A percentile compares a stretch with the other conserved stretches of the same genome.
These are phyloP conservation scores for Collichthys lucidus DNA, from an alignment of 2,113 vertebrate species.

Conservation along the genomic window DNA sequence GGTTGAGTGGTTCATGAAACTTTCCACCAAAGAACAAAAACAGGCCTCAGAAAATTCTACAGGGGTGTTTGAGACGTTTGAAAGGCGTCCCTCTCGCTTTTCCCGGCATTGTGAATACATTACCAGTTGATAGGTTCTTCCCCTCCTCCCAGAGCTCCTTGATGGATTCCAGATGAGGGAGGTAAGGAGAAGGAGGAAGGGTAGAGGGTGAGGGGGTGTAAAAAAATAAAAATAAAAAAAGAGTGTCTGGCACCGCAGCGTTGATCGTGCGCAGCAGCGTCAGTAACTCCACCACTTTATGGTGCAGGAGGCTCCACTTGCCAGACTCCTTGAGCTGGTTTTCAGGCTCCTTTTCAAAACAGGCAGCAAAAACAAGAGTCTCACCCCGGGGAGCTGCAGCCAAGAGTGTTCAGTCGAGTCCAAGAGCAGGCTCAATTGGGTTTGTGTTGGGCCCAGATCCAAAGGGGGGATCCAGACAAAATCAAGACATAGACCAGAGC, in stretches of 20 bases:
- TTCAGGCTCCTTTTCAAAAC: slow-evolving; percentile 60
- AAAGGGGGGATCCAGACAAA: slow-evolving; percentile 11
- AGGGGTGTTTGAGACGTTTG: slow-evolving; percentile 67
- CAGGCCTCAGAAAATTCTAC: slow-evolving; percentile 55
- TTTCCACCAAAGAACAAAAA: slow-evolving; percentile 65
- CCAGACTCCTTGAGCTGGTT: slow-evolving; percentile 84
- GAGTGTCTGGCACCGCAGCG: slow-evolving; percentile 91
- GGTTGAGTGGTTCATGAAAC: slow-evolving; percentile 54
- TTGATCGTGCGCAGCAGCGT: slow-evolving; percentile 89
- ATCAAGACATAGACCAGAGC: slow-evolving; percentile 30
- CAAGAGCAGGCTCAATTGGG: slow-evolving; percentile 2
- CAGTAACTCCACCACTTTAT: slow-evolving; percentile 91
- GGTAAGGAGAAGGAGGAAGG: slow-evolving; percentile 79
- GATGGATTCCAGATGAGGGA: slow-evolving; percentile 97
- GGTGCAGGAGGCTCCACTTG: slow-evolving; percentile 77
- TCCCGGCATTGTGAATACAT: slow-evolving; percentile 81
- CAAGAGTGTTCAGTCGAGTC: slow-evolving; percentile 23
- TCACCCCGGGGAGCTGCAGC: slow-evolving; percentile 32
- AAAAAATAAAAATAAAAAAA: slow-evolving; percentile 52
- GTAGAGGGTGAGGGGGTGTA: slow-evolving; percentile 84
- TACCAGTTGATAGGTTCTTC: slow-evolving; percentile 78
- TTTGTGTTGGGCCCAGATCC: slow-evolving; percentile 14
- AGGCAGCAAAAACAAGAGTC: slow-evolving; percentile 46
- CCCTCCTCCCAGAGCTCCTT: slow-evolving; percentile 83
- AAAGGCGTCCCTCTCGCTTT: slow-evolving; percentile 74